phyloP scores from a whole-genome alignment of 2,113 vertebrate genomes.

The Ahaetulla prasina region DNA sequence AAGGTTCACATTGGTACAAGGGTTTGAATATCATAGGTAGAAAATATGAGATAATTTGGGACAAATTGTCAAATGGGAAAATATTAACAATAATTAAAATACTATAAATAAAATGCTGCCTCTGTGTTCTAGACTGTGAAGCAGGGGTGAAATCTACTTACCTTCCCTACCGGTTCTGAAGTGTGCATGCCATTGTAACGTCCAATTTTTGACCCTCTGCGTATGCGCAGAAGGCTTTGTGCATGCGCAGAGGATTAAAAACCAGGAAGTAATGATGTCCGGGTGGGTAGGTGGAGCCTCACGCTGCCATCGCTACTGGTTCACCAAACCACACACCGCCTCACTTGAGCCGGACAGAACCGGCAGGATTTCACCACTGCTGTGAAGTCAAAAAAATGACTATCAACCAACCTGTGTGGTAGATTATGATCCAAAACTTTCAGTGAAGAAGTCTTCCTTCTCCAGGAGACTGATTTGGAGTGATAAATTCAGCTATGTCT shows the following conservation, averaged over 20 bases:
- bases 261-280: no score
- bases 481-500: not conserved
- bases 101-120: not conserved
- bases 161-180: no score
- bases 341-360: no score
- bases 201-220: no score
- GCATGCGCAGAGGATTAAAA: no score
- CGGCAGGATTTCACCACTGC: not conserved
- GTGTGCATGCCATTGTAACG: no score
- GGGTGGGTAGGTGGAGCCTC: no score
- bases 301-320: no score
- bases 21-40: not conserved
- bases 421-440: not conserved
- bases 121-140: not conserved
- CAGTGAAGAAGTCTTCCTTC: not conserved
- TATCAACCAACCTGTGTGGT: not conserved
- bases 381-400: not conserved
- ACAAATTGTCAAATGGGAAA: not conserved
- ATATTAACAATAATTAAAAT: not conserved
- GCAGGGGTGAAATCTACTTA: no score
- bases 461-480: not conserved
- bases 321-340: no score
- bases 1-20: not conserved
- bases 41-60: not conserved
- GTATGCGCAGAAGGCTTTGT: no score